Percentiles rank a stretch among this genome's conserved stretches.
Conservation (phyloP, 2,797 vertebrate species). For the Schizopygopsis malacanthus region DNA sequence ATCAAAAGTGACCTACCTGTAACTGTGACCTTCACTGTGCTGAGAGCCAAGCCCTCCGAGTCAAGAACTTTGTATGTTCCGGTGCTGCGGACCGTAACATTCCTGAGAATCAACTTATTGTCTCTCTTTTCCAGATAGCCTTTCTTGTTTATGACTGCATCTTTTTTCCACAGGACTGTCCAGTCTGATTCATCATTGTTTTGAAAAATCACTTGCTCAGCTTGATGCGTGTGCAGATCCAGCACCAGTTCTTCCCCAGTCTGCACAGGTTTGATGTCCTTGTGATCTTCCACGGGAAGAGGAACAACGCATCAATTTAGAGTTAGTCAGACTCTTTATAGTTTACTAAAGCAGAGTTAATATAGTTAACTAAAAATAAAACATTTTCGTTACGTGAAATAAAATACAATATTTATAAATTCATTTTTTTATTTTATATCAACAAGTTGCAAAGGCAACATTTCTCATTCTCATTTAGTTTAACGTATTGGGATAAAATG, state of each 20-base stretch:
- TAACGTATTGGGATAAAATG: too few species aligned
- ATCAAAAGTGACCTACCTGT: constrained; percentile 55
- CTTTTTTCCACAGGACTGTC: constrained; percentile 67
- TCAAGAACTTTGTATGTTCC: constrained; percentile 75
- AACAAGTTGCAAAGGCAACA: too few species aligned
- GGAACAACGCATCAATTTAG: not conserved
- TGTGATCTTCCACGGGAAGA: constrained; percentile 64
- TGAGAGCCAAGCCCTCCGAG: constrained; percentile 65
- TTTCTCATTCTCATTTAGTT: not conserved
- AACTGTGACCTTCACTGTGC: constrained; percentile 70
- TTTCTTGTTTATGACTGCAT: accelerated
- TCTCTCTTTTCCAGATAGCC: constrained; percentile 50
- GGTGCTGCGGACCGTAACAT: constrained; percentile 51
- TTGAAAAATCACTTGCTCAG: constrained; percentile 67
- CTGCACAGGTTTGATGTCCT: not conserved
- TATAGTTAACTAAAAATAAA: not conserved
- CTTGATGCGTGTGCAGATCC: constrained; percentile 65
- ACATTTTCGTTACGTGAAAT: too few species aligned
- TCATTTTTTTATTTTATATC: too few species aligned
- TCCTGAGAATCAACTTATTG: constrained; percentile 1
- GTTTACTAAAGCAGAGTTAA: not conserved
- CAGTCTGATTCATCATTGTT: constrained; percentile 54
- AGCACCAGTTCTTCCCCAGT: constrained; percentile 65
- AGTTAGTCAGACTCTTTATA: not conserved
- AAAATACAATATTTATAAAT: not conserved